A percentile compares a stretch with the other conserved stretches of the same genome.
These are phyloP conservation scores for Clivina fossor DNA, from an alignment of 2,888 invertebrate species.

Conservation along the genomic window DNA sequence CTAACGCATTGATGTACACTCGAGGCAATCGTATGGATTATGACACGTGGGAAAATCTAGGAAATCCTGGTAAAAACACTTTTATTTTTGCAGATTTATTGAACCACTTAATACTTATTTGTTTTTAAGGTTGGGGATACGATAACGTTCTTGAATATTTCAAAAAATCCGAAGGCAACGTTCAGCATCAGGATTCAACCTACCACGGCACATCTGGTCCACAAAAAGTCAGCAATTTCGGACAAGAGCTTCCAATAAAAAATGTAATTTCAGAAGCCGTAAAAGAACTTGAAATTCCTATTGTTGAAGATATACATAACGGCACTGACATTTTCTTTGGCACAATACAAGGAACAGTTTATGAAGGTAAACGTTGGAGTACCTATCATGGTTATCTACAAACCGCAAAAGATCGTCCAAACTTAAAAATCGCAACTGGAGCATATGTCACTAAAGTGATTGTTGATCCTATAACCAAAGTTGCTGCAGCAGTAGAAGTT, in stretches of 20 bases:
- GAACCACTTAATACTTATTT: not conserved
- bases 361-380: constrained; percentile 56
- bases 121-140: constrained; percentile 2
- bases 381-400: constrained; percentile 61
- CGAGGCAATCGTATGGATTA: constrained; percentile 64
- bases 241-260: constrained; percentile 10
- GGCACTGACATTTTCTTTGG: constrained; percentile 49
- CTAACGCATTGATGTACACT: constrained; percentile 64
- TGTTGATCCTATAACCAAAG: constrained; percentile 48
- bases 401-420: constrained; percentile 56
- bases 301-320: constrained; percentile 48
- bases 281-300: constrained; percentile 46
- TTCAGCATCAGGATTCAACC: constrained; percentile 14
- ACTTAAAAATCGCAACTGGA: constrained; percentile 58
- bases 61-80: constrained; percentile 55
- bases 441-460: constrained; percentile 59
- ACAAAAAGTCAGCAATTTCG: constrained; percentile 29
- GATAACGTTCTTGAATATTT: constrained; percentile 8
- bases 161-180: constrained; percentile 25
- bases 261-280: constrained; percentile 34
- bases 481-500: constrained; percentile 53
- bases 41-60: constrained; percentile 61
- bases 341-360: constrained; percentile 51
- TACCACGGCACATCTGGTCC: constrained; percentile 36
- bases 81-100: no score